Conservation (phyloP, 2,797 vertebrate species). For the Lutjanus campechanus region DNA sequence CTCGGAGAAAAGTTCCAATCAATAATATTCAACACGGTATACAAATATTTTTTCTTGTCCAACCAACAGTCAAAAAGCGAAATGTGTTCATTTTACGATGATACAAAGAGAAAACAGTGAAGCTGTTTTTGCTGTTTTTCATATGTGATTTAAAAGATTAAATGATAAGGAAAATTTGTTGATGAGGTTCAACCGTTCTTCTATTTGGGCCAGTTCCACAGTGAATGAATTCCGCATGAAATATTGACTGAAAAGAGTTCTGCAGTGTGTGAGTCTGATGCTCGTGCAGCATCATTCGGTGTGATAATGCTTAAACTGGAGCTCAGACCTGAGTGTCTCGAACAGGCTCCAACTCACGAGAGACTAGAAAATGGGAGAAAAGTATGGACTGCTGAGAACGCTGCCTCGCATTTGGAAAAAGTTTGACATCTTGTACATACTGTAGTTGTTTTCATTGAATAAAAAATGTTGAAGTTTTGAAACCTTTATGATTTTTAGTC, state of each 20-base stretch:
- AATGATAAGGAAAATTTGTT: background rate
- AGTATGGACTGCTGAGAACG: background rate
- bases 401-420: background rate
- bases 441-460: slow-evolving; percentile 18
- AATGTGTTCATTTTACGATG: background rate
- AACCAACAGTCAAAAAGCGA: background rate
- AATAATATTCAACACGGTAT: too few species aligned
- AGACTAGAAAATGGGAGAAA: background rate
- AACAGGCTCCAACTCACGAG: background rate
- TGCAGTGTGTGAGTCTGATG: background rate
- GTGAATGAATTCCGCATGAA: background rate
- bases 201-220: background rate
- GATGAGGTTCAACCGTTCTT: background rate
- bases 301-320: background rate
- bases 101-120: background rate
- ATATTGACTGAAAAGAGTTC: background rate
- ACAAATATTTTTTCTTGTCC: too few species aligned
- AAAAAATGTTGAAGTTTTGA: slow-evolving; percentile 1
- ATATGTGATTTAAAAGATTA: background rate
- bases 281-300: background rate
- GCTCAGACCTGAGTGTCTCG: background rate
- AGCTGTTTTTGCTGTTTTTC: background rate
- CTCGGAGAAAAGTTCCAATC: too few species aligned
- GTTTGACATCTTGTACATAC: background rate
- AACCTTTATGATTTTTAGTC: background rate